phyloP scores from a whole-genome alignment of 2,113 vertebrate species.

The Gobius niger region DNA sequence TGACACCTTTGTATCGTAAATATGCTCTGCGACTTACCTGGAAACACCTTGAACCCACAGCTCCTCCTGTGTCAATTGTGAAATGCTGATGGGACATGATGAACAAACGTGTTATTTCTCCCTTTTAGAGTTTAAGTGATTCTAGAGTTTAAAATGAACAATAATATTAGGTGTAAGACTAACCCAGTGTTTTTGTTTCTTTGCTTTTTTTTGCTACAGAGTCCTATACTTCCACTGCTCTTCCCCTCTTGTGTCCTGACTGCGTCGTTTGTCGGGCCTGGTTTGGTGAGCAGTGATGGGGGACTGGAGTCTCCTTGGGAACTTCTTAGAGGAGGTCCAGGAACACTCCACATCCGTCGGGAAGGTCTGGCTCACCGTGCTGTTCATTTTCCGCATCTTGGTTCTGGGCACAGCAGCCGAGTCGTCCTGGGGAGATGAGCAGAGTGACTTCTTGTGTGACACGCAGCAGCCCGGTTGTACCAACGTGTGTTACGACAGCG shows the following conservation, averaged over 20 bases:
- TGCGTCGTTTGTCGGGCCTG: conserved; percentile 18
- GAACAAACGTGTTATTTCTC: too few relatives aligned
- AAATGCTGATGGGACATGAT: too few relatives aligned
- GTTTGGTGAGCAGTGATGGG: conserved; percentile 82
- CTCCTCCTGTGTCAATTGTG: too few relatives aligned
- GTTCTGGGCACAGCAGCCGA: conserved; percentile 93
- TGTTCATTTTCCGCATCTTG: conserved; percentile 98
- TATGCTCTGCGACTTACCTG: too few relatives aligned
- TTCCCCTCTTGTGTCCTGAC: background rate
- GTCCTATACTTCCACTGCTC: background rate
- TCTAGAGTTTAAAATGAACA: background rate
- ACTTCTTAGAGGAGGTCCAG: conserved; percentile 95
- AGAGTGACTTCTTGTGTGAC: conserved; percentile 93
- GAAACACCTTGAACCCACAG: too few relatives aligned
- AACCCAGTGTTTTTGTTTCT: background rate
- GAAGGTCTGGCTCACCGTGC: conserved; percentile 94
- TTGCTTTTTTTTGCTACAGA: background rate
- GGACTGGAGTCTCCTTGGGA: conserved; percentile 95
- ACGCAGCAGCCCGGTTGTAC: conserved; percentile 91
- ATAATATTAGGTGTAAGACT: background rate
- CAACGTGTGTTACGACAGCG: conserved; percentile 95
- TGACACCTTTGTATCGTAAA: too few relatives aligned
- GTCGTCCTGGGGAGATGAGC: conserved; percentile 96
- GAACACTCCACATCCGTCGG: conserved; percentile 96
- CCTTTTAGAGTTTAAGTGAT: background rate